phyloP scores from a whole-genome alignment of 1,140 invertebrate genomes.

The Maconellicoccus hirsutus region DNA sequence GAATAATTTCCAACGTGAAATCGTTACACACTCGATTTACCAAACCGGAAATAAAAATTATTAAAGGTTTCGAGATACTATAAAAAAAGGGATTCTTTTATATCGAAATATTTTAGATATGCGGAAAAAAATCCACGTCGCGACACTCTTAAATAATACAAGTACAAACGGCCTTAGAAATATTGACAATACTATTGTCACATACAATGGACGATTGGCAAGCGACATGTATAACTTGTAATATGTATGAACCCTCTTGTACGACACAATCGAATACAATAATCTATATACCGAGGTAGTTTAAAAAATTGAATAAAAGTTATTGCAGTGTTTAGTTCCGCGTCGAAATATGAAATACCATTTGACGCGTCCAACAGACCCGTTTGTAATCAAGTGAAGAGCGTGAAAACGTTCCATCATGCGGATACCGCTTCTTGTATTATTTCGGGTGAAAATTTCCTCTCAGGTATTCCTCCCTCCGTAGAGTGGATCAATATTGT shows the following conservation, averaged over 20 bases:
- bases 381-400: not conserved
- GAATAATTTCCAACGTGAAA: too few species aligned
- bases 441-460: too few species aligned
- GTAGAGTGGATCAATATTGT: too few species aligned
- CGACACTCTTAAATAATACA: not conserved
- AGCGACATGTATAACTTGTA: not conserved
- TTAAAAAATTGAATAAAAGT: not conserved
- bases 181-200: constrained; percentile 1
- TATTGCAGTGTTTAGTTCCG: not conserved
- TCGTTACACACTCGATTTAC: not conserved
- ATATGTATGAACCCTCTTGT: not conserved
- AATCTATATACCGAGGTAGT: not conserved
- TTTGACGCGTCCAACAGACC: not conserved
- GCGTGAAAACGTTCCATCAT: not conserved
- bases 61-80: not conserved
- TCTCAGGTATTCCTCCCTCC: too few species aligned
- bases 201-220: not conserved
- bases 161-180: not conserved
- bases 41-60: not conserved
- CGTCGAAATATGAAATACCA: not conserved
- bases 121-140: not conserved
- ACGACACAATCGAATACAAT: not conserved
- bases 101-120: not conserved
- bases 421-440: too few species aligned
- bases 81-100: not conserved